Base-by-base conservation (phyloP, 2,888 invertebrate genomes). In the Pantelozetes paolii region DNA sequence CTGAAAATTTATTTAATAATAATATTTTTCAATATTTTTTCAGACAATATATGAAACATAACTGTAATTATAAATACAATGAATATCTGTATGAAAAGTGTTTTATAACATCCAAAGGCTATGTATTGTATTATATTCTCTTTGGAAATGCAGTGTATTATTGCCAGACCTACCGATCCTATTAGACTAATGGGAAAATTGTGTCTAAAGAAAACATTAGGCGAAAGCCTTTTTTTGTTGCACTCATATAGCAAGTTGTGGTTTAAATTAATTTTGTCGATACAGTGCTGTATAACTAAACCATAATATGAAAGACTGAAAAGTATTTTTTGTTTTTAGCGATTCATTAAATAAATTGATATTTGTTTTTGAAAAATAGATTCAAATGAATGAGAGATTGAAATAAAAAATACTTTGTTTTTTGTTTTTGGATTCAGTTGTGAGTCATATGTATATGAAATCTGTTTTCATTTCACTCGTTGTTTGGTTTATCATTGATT, bases 171-270 rank as follows among this genome's bases (percentile, higher is more conserved):
- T 42, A 42, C 26, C 28, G 69, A 42, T 69, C 40, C 69, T 69
- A 69, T 69, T 69, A 69, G 42, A 42, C 69, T 69, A 69, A 69
- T 69, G 69, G 69, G 42, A 69, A 69, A 69, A 69, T 69, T 40
- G 69, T 69, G 69, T 69, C 69, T 42, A 69, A 69, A 20, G 69
- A 42, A 69, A 69, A 69, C 69, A 69, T 69, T 42, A 69, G 45
- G 11, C 69, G 45, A 69, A 69, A 26, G 69, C 28, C 13, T 67
- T 67, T 36, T 62, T 32, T 5, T 11, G 9, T n/a, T 36, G 15
- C 11, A 64, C 36, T 64, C 32, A n/a, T 64, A 64, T 28, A n/a
- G n/a, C 1, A 64, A 64, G 36, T 64, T 32, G 32, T 36, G 62
- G 62, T 64, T n/a, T 64, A 64, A 64, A 64, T 64, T 64, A 64